phyloP scores from a whole-genome alignment of 2,888 invertebrate genomes.

The Dorcus hopei region DNA sequence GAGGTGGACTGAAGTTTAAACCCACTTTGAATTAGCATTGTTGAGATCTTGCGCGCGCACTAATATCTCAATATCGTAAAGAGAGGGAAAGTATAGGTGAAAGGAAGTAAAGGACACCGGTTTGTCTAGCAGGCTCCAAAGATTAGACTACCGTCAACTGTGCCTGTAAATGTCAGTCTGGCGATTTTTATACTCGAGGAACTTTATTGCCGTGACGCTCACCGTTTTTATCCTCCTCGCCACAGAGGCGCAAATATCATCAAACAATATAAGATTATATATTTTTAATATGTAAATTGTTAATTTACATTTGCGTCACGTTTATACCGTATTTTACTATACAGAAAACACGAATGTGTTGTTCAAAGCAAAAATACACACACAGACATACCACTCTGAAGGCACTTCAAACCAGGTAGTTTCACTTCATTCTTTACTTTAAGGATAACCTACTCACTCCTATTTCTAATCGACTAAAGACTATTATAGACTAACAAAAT shows the following conservation, averaged over 20 bases:
- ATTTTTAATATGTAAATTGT: neutral
- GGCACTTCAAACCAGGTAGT: too few species aligned
- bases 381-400: too few species aligned
- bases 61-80: slow-evolving; percentile 27
- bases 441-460: too few species aligned
- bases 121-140: slow-evolving; percentile 22
- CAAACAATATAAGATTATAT: slow-evolving; percentile 1
- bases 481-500: too few species aligned
- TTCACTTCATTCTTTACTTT: too few species aligned
- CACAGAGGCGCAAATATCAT: too few species aligned
- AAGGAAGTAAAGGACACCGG: slow-evolving; percentile 31
- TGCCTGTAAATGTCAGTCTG: slow-evolving; percentile 8
- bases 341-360: too few species aligned
- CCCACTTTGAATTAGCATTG: slow-evolving; percentile 26
- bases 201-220: slow-evolving; percentile 8
- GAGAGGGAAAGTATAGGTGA: slow-evolving; percentile 36
- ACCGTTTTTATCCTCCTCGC: neutral
- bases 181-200: slow-evolving; percentile 8
- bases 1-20: slow-evolving; percentile 26
- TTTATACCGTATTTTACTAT: too few species aligned
- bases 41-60: slow-evolving; percentile 29
- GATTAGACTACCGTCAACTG: slow-evolving; percentile 10
- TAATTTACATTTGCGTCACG: too few species aligned
- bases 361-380: too few species aligned
- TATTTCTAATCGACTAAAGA: too few species aligned